phyloP scores from a whole-genome alignment of 2,113 vertebrate species.

The Dromaius novaehollandiae region DNA sequence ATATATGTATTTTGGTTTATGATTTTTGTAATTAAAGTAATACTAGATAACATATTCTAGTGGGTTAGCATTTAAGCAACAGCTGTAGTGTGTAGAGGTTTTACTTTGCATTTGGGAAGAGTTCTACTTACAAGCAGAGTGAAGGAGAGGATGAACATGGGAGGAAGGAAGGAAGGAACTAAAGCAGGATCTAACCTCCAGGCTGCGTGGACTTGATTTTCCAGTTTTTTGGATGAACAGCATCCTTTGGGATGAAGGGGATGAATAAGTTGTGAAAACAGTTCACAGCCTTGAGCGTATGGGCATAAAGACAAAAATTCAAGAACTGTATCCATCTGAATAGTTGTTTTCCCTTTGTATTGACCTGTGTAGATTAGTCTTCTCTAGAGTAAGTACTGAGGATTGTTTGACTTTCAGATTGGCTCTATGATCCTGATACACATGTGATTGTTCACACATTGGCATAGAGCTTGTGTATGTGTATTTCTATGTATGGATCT shows the following conservation, averaged over 20 bases:
- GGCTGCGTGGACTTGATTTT: not conserved
- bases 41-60: slow-evolving; percentile 47
- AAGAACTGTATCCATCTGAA: not conserved
- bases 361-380: not conserved
- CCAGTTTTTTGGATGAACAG: not conserved
- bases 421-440: not conserved
- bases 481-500: no score
- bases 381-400: not conserved
- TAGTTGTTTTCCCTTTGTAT: not conserved
- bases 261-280: not conserved
- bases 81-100: not conserved
- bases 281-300: not conserved
- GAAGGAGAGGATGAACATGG: not conserved
- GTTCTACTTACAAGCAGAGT: not conserved
- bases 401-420: not conserved
- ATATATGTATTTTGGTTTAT: slow-evolving; percentile 53
- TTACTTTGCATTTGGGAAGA: not conserved
- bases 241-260: not conserved
- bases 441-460: not conserved
- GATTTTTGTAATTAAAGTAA: slow-evolving; percentile 73
- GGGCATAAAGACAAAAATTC: not conserved
- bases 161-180: not conserved
- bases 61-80: slow-evolving; percentile 16
- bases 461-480: no score
- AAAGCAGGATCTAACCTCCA: not conserved